Base-by-base conservation (phyloP, 2,113 vertebrate genomes). In the Synodontis membranacea region DNA sequence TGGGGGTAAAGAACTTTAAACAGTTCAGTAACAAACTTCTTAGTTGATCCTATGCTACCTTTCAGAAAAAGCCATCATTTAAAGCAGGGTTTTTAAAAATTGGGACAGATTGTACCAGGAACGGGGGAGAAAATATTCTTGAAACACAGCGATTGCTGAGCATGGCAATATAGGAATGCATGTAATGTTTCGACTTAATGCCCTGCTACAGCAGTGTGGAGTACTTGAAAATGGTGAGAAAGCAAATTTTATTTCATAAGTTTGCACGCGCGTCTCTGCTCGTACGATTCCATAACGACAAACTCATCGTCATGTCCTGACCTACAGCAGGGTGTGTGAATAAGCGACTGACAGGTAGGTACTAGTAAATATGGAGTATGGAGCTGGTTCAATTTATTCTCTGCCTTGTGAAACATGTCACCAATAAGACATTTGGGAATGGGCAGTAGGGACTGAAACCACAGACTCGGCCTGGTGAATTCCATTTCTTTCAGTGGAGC, bases 121-220 rank as follows among this genome's bases (percentile, higher is more conserved):
- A 48, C 23, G 14, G 5, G 76, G 31, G 48, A 58, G 52, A 42
- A 80, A 80, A 80, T 80, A 42, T 80, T 28, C 34, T 28, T 80
- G 34, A 34, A 42, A 58, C 52, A 58, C 58, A 37, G 34, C 78
- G 58, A 42, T 39, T 58, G 78, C 78, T 80, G 78, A 80, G 78
- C 78, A 42, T 42, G 78, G 78, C 52, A 58, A 80, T 39, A 58
- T 42, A 56, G 78, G 42, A 80, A 58, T 37, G 78, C 52, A 58
- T 58, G 58, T 80, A 80, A 80, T 80, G 78, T 80, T 80, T 80
- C 78, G 28, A 58, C 78, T 42, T 80, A 80, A 80, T 80, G 52
- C 34, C 21, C 21, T 37, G 37, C 52, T 39, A 58, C 52, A 58
- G 78, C 34, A 42, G 1, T 58, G 37, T 58, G 52, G 21, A 80